A percentile compares a stretch with the other conserved stretches of the same genome.
Conservation (phyloP, 1,140 invertebrate genomes). For the Dufourea novaeangliae region DNA sequence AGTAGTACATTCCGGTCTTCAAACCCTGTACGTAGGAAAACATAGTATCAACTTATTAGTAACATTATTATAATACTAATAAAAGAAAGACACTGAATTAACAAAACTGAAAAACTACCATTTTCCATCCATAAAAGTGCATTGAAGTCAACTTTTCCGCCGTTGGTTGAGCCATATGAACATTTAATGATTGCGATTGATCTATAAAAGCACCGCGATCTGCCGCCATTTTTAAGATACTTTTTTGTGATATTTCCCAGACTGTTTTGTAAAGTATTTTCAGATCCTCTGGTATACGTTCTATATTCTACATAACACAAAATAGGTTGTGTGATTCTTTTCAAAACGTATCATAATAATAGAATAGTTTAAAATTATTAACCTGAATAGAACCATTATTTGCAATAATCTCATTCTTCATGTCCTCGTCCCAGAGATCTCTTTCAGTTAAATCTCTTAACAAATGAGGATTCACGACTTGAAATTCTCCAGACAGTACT, state of each 20-base stretch:
- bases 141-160: slow-evolving; percentile 97
- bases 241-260: slow-evolving; percentile 99
- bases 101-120: slow-evolving; percentile 81
- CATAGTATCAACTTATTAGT: not conserved
- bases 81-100: not conserved
- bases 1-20: slow-evolving; percentile 99
- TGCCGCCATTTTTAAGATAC: slow-evolving; percentile 97
- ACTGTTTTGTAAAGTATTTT: slow-evolving; percentile 98
- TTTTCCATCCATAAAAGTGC: slow-evolving; percentile 99
- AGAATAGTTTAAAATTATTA: slow-evolving; percentile 5
- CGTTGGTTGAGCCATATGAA: slow-evolving; percentile 97
- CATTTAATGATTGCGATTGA: slow-evolving; percentile 98
- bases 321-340: not conserved
- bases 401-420: slow-evolving; percentile 97
- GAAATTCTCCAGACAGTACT: slow-evolving; percentile 94
- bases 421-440: slow-evolving; percentile 96
- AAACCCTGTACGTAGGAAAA: slow-evolving; percentile 86
- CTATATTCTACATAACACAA: slow-evolving; percentile 62
- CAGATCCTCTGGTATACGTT: slow-evolving; percentile 93
- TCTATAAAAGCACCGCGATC: slow-evolving; percentile 99
- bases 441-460: slow-evolving; percentile 95
- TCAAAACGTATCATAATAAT: not conserved
- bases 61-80: not conserved
- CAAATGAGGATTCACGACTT: slow-evolving; percentile 98
- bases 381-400: slow-evolving; percentile 95